These are phyloP conservation scores for Apodemia duryi DNA, from an alignment of 2,888 invertebrate genomes.

Conservation along the genomic window DNA sequence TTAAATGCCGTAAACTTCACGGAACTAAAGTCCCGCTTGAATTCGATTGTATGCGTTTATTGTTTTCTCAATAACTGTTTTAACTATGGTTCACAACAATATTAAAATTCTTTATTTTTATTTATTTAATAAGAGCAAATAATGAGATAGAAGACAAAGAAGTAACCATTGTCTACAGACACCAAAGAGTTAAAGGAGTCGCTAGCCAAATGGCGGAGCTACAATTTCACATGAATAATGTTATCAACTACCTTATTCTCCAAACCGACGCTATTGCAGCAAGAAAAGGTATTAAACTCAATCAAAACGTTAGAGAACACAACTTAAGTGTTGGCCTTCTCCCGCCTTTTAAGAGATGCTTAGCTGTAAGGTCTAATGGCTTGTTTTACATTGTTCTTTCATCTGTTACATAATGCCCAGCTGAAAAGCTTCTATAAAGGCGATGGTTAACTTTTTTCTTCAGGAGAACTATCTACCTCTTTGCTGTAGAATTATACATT, in stretches of 20 bases:
- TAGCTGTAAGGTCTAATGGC: too few species aligned
- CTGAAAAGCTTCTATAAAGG: too few species aligned
- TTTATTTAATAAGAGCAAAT: background rate
- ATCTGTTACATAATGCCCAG: too few species aligned
- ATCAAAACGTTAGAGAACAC: too few species aligned
- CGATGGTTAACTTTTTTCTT: too few species aligned
- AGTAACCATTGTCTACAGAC: background rate
- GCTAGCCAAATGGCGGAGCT: background rate
- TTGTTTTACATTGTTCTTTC: too few species aligned
- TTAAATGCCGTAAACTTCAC: slow-evolving; percentile 3
- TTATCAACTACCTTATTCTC: background rate
- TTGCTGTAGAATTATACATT: too few species aligned
- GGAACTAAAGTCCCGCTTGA: background rate
- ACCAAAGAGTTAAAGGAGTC: background rate
- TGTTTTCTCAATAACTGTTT: background rate
- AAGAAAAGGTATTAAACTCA: background rate
- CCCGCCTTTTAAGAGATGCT: too few species aligned
- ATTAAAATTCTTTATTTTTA: too few species aligned
- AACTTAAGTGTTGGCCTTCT: too few species aligned
- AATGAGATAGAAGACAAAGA: background rate
- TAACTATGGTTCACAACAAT: background rate
- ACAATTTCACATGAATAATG: background rate
- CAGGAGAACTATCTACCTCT: too few species aligned
- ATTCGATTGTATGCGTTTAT: background rate
- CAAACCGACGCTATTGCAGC: background rate